These are phyloP conservation scores for Nannoperca australis DNA, from an alignment of 2,797 vertebrate species.

Conservation along the genomic window DNA sequence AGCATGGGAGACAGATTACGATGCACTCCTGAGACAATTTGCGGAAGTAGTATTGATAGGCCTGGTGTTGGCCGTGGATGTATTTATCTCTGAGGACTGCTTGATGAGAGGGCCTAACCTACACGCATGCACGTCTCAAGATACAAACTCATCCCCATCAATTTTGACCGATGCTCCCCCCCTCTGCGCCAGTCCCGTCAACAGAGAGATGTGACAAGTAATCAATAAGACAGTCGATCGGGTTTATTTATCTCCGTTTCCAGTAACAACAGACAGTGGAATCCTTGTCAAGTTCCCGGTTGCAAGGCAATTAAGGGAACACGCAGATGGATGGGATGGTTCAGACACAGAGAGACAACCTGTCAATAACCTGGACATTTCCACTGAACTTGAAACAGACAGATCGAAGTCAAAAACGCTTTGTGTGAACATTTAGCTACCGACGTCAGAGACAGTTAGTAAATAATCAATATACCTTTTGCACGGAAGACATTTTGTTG, in stretches of 20 bases:
- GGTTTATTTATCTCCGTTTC: conserved; percentile 82
- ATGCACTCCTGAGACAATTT: conserved; percentile 77
- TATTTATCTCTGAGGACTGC: conserved; percentile 71
- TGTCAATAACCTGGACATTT: conserved; percentile 20
- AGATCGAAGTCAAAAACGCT: background rate
- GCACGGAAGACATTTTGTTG: background rate
- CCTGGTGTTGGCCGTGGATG: conserved; percentile 53
- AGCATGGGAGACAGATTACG: conserved; percentile 68
- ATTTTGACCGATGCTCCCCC: conserved; percentile 66
- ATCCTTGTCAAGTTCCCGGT: conserved; percentile 82
- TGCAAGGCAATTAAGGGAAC: conserved; percentile 64
- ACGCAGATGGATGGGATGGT: conserved; percentile 59
- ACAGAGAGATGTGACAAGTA: conserved; percentile 72
- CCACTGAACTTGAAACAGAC: conserved; percentile 25
- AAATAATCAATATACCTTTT: background rate
- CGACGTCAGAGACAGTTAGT: background rate
- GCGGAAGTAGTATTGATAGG: conserved; percentile 77
- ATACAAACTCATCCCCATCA: conserved; percentile 68
- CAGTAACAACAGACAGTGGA: conserved; percentile 79
- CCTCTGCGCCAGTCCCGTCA: conserved; percentile 59
- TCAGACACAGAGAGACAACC: conserved; percentile 20
- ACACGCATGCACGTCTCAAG: conserved; percentile 21
- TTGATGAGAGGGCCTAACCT: conserved; percentile 30
- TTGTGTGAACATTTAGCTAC: background rate
- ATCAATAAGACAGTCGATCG: conserved; percentile 80